These are phyloP conservation scores for Hymenopus coronatus DNA, from an alignment of 2,888 invertebrate genomes.

Conservation along the genomic window DNA sequence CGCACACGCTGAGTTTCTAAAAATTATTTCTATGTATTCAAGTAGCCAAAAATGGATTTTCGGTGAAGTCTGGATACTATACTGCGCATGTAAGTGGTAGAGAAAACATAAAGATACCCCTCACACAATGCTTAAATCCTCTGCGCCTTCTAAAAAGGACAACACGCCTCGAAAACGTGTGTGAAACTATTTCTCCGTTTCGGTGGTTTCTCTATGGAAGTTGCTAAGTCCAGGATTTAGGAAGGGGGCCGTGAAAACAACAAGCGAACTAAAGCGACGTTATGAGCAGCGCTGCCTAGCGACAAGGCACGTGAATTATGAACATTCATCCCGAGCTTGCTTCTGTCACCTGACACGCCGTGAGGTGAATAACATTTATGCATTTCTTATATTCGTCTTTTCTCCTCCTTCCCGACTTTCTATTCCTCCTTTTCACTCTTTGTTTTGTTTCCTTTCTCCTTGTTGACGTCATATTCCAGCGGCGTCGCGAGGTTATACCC, in stretches of 20 bases:
- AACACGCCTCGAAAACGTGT: no score
- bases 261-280: neutral
- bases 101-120: no score
- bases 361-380: conserved; percentile 18
- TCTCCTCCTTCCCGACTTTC: neutral
- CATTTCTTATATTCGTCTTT: neutral
- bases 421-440: neutral
- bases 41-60: no score
- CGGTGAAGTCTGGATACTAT: no score
- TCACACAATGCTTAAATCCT: no score
- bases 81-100: no score
- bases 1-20: no score
- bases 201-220: no score
- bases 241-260: neutral
- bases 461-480: neutral
- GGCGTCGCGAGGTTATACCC: neutral
- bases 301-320: conserved; percentile 22
- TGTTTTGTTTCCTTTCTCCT: neutral
- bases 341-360: neutral
- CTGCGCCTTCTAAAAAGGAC: no score
- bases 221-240: no score
- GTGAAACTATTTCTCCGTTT: no score
- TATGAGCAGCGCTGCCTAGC: neutral
- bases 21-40: no score
- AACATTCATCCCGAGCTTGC: conserved; percentile 15